Evolutionary conservation across 2,888 invertebrate species (phyloP).

Genomic region (Phortica okadai): DNA sequence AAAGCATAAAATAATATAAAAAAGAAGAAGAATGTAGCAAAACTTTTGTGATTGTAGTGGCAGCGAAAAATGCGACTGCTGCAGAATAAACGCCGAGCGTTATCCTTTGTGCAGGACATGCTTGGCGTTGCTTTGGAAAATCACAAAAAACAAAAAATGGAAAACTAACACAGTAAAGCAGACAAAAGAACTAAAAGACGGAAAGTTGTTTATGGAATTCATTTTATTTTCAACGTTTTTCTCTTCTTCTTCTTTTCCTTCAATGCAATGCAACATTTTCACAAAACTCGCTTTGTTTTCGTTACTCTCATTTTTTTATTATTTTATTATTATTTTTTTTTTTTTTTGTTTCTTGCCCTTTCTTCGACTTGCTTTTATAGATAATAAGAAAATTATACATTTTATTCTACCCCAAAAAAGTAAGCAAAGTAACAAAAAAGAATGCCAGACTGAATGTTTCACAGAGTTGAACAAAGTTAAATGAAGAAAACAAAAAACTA

Average conservation of each 20-base stretch:
- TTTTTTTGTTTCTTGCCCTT: background rate
- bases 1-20: constrained; percentile 43
- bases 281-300: constrained; percentile 28
- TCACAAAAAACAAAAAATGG: background rate
- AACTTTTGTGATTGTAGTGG: constrained; percentile 42
- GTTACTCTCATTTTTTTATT: constrained; percentile 18
- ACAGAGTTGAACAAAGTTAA: background rate
- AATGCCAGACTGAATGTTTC: background rate
- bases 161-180: background rate
- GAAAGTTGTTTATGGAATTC: constrained; percentile 69
- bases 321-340: constrained; percentile 35
- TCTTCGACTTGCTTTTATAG: constrained; percentile 52
- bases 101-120: constrained; percentile 17
- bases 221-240: constrained; percentile 55
- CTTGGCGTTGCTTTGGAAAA: background rate
- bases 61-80: constrained; percentile 36
- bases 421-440: constrained; percentile 16
- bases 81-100: constrained; percentile 22
- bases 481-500: constrained; percentile 16
- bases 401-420: constrained; percentile 51
- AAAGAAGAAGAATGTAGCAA: constrained; percentile 11
- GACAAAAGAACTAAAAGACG: constrained; percentile 34
- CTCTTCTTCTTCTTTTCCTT: constrained; percentile 40
- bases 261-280: constrained; percentile 43
- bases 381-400: constrained; percentile 71